Percentiles rank a stretch among this genome's conserved stretches.
Evolutionary conservation across 2,797 vertebrate species (phyloP).

Genomic region (Galagoides demidoff): DNA sequence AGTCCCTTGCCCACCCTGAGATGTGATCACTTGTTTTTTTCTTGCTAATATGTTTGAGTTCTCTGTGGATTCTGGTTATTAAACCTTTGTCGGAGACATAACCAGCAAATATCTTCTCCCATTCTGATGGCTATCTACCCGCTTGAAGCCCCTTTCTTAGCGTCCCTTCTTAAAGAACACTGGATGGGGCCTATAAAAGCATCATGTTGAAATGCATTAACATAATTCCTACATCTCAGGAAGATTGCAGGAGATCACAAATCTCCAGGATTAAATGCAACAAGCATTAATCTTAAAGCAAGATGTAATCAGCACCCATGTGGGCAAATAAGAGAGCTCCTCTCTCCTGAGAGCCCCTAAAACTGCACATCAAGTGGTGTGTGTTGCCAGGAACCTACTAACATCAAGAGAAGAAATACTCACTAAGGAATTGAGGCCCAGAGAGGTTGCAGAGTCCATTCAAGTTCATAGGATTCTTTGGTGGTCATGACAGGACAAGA

Average conservation of each 20-base stretch:
- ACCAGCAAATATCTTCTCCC: too few species aligned
- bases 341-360: constrained; percentile 72
- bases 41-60: too few species aligned
- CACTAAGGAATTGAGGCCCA: background rate
- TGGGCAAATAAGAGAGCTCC: constrained; percentile 52
- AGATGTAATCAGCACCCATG: constrained; percentile 83
- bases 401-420: constrained; percentile 49
- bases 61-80: too few species aligned
- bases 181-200: constrained; percentile 69
- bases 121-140: too few species aligned
- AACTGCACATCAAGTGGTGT: constrained; percentile 63
- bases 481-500: background rate
- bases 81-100: too few species aligned
- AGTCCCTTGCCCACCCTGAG: too few species aligned
- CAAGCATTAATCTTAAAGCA: constrained; percentile 77
- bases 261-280: constrained; percentile 85
- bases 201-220: constrained; percentile 73
- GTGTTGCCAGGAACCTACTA: constrained; percentile 64
- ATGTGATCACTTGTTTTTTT: too few species aligned
- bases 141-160: too few species aligned
- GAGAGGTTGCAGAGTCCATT: background rate
- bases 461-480: background rate
- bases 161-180: background rate
- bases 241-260: constrained; percentile 84
- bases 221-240: constrained; percentile 80